These are phyloP conservation scores for Cosmia pyralina DNA, from an alignment of 2,888 invertebrate species.

Conservation along the genomic window DNA sequence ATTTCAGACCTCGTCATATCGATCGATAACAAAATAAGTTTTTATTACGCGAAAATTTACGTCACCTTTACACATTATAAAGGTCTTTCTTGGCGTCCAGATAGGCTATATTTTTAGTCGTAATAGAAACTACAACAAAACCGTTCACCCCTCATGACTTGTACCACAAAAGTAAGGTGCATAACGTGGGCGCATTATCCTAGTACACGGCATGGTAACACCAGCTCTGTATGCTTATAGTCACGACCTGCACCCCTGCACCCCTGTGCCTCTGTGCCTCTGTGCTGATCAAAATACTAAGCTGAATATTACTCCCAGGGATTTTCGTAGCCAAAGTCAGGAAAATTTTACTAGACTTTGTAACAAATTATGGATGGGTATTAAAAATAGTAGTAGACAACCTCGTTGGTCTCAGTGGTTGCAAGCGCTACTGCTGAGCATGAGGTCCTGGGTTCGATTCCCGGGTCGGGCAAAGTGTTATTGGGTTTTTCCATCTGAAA, in stretches of 20 bases:
- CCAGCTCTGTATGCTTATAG: slow-evolving; percentile 30
- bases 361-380: too few species aligned
- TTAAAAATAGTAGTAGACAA: too few species aligned
- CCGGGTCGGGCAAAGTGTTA: too few species aligned
- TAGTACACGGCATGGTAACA: slow-evolving; percentile 43
- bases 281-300: slow-evolving; percentile 38
- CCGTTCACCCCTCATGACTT: background rate
- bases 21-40: too few species aligned
- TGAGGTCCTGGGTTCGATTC: too few species aligned
- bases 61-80: background rate
- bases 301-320: slow-evolving; percentile 9
- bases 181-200: slow-evolving; percentile 57
- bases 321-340: background rate
- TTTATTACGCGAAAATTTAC: too few species aligned
- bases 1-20: background rate
- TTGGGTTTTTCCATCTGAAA: too few species aligned
- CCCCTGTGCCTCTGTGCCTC: slow-evolving; percentile 1
- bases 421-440: too few species aligned
- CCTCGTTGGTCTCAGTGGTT: too few species aligned
- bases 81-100: too few species aligned
- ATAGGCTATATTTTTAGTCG: background rate
- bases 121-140: background rate
- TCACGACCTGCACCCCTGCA: slow-evolving; percentile 12
- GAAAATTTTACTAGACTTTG: background rate
- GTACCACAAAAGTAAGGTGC: slow-evolving; percentile 30